phyloP scores from a whole-genome alignment of 2,797 vertebrate genomes.

The Orestias chungarensis region DNA sequence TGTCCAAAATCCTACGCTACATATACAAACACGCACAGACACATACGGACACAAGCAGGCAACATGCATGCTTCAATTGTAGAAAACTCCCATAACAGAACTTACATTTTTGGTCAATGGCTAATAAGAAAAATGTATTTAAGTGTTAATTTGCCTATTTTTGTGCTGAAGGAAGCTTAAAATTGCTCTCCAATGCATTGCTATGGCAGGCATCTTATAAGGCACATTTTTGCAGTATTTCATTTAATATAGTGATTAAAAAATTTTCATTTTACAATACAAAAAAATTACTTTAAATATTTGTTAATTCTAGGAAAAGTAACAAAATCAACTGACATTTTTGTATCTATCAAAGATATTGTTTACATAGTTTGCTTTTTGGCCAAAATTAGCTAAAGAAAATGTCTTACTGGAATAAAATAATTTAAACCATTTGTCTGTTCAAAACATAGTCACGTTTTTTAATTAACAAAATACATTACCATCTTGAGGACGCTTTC shows the following conservation, averaged over 20 bases:
- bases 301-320: background rate
- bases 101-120: background rate
- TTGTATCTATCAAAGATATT: too few relatives aligned
- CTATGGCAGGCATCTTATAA: too few relatives aligned
- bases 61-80: background rate
- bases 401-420: background rate
- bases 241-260: background rate
- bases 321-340: too few relatives aligned
- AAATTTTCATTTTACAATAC: background rate
- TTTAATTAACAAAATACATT: background rate
- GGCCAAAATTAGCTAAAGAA: background rate
- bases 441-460: background rate
- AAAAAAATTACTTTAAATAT: background rate
- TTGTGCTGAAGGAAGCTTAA: background rate
- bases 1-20: conserved; percentile 35
- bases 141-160: background rate
- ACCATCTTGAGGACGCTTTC: background rate
- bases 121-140: conserved; percentile 18
- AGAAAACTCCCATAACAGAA: conserved; percentile 2
- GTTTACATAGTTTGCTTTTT: background rate
- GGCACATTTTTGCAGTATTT: background rate
- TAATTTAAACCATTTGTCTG: background rate
- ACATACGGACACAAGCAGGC: background rate
- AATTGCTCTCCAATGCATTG: too few relatives aligned
- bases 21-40: background rate